Evolutionary conservation across 2,888 invertebrate species (phyloP).

Genomic region (Caenorhabditis zanzibari): DNA sequence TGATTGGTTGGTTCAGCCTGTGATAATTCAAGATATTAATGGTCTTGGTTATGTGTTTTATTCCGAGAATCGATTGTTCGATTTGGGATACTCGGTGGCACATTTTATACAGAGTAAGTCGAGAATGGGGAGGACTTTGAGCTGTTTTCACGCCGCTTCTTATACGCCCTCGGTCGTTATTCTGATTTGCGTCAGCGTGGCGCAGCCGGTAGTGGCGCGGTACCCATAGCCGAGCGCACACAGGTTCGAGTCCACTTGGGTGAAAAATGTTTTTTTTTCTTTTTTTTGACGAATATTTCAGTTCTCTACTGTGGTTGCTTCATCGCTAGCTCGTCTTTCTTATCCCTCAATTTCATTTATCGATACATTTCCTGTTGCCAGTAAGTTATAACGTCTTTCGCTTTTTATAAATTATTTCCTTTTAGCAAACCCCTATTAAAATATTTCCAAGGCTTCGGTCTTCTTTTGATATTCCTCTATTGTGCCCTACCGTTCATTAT

Average conservation of each 20-base stretch:
- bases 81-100: not conserved
- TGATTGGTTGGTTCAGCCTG: conserved; percentile 26
- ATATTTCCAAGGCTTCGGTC: conserved; percentile 25
- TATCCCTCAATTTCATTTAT: conserved; percentile 42
- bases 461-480: conserved; percentile 28
- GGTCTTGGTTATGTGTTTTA: not conserved
- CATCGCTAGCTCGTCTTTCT: conserved; percentile 47
- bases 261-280: too few species aligned
- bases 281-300: too few species aligned
- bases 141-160: too few species aligned
- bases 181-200: too few species aligned
- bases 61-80: not conserved
- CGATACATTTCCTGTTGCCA: conserved; percentile 27
- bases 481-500: conserved; percentile 22
- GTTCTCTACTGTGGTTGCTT: conserved; percentile 46
- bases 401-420: too few species aligned
- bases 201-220: too few species aligned
- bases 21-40: not conserved
- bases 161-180: too few species aligned
- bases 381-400: too few species aligned
- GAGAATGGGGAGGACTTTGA: too few species aligned
- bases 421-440: not conserved
- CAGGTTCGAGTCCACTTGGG: too few species aligned
- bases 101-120: not conserved
- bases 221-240: too few species aligned